Conservation (phyloP, 2,888 invertebrate genomes). For the Macrophya alboannulata region DNA sequence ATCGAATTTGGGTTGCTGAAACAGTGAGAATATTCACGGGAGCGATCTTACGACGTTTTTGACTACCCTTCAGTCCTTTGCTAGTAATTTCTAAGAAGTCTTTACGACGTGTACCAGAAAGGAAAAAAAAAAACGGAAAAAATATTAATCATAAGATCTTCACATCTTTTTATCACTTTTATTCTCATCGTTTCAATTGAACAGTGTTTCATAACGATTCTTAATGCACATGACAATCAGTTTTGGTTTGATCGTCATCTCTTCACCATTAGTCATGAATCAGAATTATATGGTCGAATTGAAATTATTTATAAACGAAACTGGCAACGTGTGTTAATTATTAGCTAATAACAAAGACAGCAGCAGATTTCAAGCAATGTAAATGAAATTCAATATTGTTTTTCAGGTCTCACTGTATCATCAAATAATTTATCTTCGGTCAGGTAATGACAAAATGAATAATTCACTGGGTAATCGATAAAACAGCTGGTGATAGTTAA, state of each 20-base stretch:
- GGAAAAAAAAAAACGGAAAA: neutral
- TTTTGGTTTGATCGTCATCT: neutral
- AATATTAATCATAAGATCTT: neutral
- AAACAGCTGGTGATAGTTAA: neutral
- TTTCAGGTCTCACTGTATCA: neutral
- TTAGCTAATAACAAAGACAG: neutral
- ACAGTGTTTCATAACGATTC: neutral
- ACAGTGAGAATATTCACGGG: conserved; percentile 29
- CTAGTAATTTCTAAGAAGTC: neutral
- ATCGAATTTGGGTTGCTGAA: conserved; percentile 27
- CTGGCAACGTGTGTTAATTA: neutral
- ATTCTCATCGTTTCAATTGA: conserved; percentile 10
- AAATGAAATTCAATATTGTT: neutral
- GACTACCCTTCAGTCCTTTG: neutral
- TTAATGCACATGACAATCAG: neutral
- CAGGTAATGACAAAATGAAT: neutral
- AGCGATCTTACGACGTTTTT: neutral
- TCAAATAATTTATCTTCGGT: neutral
- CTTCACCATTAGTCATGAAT: neutral
- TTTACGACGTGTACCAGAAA: neutral
- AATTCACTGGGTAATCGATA: neutral
- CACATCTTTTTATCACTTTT: neutral
- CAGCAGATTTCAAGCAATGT: neutral
- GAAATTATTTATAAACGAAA: neutral
- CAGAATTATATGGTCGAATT: neutral